Base-by-base conservation (phyloP, 2,888 invertebrate species). In the Ophraella communa region DNA sequence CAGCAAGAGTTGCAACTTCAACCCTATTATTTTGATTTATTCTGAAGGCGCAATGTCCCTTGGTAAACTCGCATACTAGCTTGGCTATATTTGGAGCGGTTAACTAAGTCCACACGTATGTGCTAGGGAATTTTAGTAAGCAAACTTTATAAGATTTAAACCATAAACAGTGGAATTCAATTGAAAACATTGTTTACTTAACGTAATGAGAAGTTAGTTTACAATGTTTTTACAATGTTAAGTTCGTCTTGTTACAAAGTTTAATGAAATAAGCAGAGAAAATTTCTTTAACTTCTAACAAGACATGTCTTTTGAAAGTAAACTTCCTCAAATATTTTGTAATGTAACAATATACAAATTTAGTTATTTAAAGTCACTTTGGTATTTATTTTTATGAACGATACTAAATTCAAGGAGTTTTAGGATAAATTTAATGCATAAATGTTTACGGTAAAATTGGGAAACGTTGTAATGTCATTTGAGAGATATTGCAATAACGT, bases 261-360 rank as follows among this genome's bases (percentile, higher is more conserved):
- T 35, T 35, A 14, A 5, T 35, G 14, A 14, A 35, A 14, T n/a
- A 35, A 14, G 14, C 5, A 4, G 11, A n/a, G 11, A 0, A 35
- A 35, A 35, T 4, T 14, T n/a, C 35, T 10, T 35, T 4, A 35
- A 35, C 14, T 35, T n/a, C n/a, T n/a, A n/a, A n/a, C n/a, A n/a
- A n/a, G n/a, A n/a, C n/a, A n/a, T n/a, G n/a, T n/a, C n/a, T n/a
- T n/a, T n/a, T n/a, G n/a, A n/a, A 1, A 30, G 30, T 30, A 11
- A 30, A 30, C 30, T 10, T 45, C 27, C 27, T 7, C 10, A 14
- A 51, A 51, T 51, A 51, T 51, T 51, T 51, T 51, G 27, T 51
- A 24, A 24, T 27, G 0, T 7, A 27, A 11, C 10, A 4, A 21
- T 21, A 11, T n/a, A n/a, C 3, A 11, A 45, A 21, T 45, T 4